Base-by-base conservation (phyloP, 1,140 invertebrate species). In the Nymphalis io region DNA sequence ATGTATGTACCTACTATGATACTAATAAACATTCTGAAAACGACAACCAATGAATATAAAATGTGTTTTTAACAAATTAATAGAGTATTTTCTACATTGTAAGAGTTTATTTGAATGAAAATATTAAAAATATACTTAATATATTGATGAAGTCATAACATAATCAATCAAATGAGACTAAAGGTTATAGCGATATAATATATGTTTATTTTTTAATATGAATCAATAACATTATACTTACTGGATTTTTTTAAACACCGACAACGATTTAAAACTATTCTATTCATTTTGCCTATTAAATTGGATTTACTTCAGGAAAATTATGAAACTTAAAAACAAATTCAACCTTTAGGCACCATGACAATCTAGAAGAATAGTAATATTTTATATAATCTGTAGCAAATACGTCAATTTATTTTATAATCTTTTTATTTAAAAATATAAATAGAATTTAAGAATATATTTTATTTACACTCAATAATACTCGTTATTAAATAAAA, bases 301-400 rank as follows among this genome's bases (percentile, higher is more conserved):
- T 58, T 68, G 23, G 51, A 58, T 48, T 73, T 64, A 71, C 70
- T 69, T 79, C 48, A 53, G 68, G 51, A 77, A 79, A 78, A 85
- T 73, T 72, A 80, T 76, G 77, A 80, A 86, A 85, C 87, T 81
- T 87, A 85, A 86, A 89, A 90, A 90, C 89, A 90, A 90, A 89
- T 79, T 90, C 84, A 86, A 87, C 84, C 83, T 88, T 81, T 85
- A 82, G 69, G 85, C 84, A 90, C 88, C 87, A 91, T 89, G 87
- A 89, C 88, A 90, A 83, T 82, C 78, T 67, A 80, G 77, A 82
- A 75, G 70, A 70, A 70, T 72, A 67, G 23, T 53, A 55, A 21
- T 51, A 58, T 40, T 55, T 55, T 55, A 55, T 64, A 44, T 64
- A 39, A 33, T 48, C 44, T 62, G 44, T 62, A 16, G 12, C 20